A percentile compares a stretch with the other conserved stretches of the same genome.
Evolutionary conservation across 2,888 invertebrate genomes (phyloP).

Genomic region (Lasiommata megera): DNA sequence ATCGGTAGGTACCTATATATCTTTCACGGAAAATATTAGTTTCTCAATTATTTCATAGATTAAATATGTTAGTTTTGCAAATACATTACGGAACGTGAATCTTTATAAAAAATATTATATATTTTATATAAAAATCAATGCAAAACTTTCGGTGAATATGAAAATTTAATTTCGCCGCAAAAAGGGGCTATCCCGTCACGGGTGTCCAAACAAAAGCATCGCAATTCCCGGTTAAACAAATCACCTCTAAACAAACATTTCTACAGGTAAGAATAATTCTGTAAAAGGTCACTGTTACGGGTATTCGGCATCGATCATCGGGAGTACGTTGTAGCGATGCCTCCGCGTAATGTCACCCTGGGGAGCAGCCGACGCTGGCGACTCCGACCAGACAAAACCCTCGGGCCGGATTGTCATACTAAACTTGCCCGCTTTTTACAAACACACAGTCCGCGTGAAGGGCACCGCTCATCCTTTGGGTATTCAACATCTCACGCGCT

Average conservation of each 20-base stretch:
- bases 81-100: no score
- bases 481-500: slow-evolving; percentile 45
- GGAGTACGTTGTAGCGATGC: slow-evolving; percentile 72
- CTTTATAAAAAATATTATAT: no score
- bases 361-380: slow-evolving; percentile 61
- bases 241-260: slow-evolving; percentile 77
- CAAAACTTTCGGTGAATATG: slow-evolving; percentile 19
- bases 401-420: slow-evolving; percentile 61
- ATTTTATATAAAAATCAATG: not conserved
- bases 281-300: slow-evolving; percentile 79
- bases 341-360: slow-evolving; percentile 72
- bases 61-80: no score
- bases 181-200: slow-evolving; percentile 41
- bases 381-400: slow-evolving; percentile 64
- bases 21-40: not conserved
- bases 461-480: slow-evolving; percentile 40
- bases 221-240: slow-evolving; percentile 72
- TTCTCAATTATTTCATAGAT: no score
- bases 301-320: slow-evolving; percentile 79
- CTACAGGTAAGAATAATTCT: slow-evolving; percentile 78
- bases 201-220: slow-evolving; percentile 53
- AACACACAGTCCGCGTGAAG: slow-evolving; percentile 55
- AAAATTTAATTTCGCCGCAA: slow-evolving; percentile 49
- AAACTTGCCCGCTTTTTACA: slow-evolving; percentile 56
- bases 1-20: not conserved